Conservation (phyloP, 1,140 invertebrate species). For the Hyles vespertilio region DNA sequence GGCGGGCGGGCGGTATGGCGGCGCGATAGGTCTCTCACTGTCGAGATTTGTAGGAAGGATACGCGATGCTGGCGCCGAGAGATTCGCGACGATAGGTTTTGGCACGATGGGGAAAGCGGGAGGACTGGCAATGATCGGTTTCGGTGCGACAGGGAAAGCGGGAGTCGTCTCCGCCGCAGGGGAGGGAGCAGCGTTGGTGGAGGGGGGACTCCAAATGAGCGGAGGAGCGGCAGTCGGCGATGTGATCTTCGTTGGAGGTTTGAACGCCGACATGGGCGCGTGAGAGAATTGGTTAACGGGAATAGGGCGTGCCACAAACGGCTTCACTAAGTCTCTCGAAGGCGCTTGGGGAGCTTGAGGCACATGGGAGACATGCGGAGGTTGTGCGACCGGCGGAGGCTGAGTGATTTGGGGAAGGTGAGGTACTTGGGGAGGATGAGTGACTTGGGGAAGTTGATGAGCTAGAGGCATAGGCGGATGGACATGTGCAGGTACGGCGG, state of each 20-base stretch:
- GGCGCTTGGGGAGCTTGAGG: constrained; percentile 24
- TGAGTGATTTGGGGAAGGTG: constrained; percentile 23
- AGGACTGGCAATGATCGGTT: constrained; percentile 30
- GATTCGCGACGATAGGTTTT: neutral
- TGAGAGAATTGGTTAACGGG: constrained; percentile 83
- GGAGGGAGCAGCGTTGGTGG: constrained; percentile 46
- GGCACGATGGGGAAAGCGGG: constrained; percentile 1
- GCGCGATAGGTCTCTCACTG: constrained; percentile 16
- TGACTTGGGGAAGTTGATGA: no score
- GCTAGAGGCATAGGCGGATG: constrained; percentile 48
- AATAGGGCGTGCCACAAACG: constrained; percentile 74
- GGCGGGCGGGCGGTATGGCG: constrained; percentile 22
- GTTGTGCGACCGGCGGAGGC: constrained; percentile 45
- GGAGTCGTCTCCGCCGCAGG: constrained; percentile 37
- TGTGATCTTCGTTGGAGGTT: constrained; percentile 75
- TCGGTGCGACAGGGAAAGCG: constrained; percentile 19
- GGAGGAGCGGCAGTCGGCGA: constrained; percentile 49
- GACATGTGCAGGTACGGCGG: constrained; percentile 41
- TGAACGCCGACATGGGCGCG: constrained; percentile 83
- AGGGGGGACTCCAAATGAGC: constrained; percentile 69
- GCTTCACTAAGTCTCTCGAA: constrained; percentile 60
- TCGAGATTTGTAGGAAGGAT: neutral
- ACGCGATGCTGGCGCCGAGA: neutral
- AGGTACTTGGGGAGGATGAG: no score
- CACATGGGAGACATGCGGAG: constrained; percentile 7